Percentiles rank a stretch among this genome's conserved stretches.
Evolutionary conservation across 2,888 invertebrate species (phyloP).

Genomic region (Andrena praecox): DNA sequence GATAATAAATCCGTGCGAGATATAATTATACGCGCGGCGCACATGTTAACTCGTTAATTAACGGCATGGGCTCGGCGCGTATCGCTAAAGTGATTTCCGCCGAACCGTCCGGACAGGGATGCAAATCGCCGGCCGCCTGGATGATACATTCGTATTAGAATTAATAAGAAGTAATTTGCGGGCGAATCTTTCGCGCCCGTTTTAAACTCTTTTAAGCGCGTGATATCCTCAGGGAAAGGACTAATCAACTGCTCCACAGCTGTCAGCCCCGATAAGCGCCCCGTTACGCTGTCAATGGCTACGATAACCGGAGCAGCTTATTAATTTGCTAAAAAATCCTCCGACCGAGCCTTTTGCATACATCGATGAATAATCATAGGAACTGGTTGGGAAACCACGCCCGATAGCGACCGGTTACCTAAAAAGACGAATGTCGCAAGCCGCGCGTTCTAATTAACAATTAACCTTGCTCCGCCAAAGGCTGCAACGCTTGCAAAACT

Average conservation of each 20-base stretch:
- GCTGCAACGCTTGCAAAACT: not conserved
- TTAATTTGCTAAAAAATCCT: slow-evolving; percentile 36
- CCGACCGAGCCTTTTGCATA: slow-evolving; percentile 34
- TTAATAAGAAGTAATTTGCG: not conserved
- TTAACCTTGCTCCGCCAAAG: slow-evolving; percentile 35
- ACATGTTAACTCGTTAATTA: slow-evolving; percentile 34
- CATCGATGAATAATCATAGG: slow-evolving; percentile 44
- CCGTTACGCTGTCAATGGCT: slow-evolving; percentile 38
- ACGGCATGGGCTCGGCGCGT: slow-evolving; percentile 2
- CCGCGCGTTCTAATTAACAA: slow-evolving; percentile 35
- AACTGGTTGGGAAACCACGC: slow-evolving; percentile 48
- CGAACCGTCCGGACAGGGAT: not conserved
- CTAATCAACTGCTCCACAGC: slow-evolving; percentile 34
- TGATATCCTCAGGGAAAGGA: slow-evolving; percentile 8
- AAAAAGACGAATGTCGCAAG: slow-evolving; percentile 45
- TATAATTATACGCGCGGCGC: slow-evolving; percentile 16
- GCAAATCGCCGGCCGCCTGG: slow-evolving; percentile 13
- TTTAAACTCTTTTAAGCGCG: not conserved
- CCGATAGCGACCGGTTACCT: slow-evolving; percentile 37
- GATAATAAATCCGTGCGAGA: slow-evolving; percentile 23
- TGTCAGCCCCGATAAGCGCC: slow-evolving; percentile 39
- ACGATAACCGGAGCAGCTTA: slow-evolving; percentile 29
- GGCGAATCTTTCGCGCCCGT: not conserved
- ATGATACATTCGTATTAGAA: not conserved
- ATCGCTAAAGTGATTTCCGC: slow-evolving; percentile 13